Percentiles rank a stretch among this genome's conserved stretches.
These are phyloP conservation scores for Odontamblyopus rebecca DNA, from an alignment of 2,797 vertebrate genomes.

Conservation along the genomic window DNA sequence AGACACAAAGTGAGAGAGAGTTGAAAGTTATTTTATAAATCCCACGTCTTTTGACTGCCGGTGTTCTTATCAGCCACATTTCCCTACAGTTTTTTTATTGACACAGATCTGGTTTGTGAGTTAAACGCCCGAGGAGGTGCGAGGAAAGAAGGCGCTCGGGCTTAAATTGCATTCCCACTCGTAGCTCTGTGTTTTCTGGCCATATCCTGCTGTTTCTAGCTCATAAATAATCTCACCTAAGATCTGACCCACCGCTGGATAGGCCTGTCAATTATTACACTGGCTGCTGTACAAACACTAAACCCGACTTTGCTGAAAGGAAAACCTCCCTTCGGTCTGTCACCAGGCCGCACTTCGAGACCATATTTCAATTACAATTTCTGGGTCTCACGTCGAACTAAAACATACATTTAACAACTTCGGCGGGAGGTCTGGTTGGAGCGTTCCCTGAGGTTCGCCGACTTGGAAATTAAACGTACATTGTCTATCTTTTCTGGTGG, in stretches of 20 bases:
- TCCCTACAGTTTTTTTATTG: background rate
- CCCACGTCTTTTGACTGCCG: too few relatives aligned
- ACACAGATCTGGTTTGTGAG: background rate
- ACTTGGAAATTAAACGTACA: slow-evolving; percentile 16
- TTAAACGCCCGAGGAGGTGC: slow-evolving; percentile 14
- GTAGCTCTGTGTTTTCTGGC: slow-evolving; percentile 38
- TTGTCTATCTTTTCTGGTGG: too few relatives aligned
- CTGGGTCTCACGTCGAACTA: background rate
- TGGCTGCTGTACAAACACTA: slow-evolving; percentile 13
- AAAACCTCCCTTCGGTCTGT: slow-evolving; percentile 20
- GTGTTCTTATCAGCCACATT: background rate
- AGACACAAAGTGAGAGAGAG: too few relatives aligned
- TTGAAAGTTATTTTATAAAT: too few relatives aligned
- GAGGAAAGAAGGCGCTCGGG: slow-evolving; percentile 29
- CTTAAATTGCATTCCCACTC: slow-evolving; percentile 37
- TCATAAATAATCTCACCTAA: slow-evolving; percentile 36
- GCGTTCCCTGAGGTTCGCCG: slow-evolving; percentile 6
- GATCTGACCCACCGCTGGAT: slow-evolving; percentile 19
- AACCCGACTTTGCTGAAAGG: slow-evolving; percentile 28
- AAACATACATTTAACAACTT: slow-evolving; percentile 28
- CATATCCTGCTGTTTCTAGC: slow-evolving; percentile 15
- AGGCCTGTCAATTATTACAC: slow-evolving; percentile 25
- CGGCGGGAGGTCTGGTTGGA: slow-evolving; percentile 1
- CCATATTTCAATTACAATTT: slow-evolving; percentile 26
- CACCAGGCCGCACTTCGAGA: slow-evolving; percentile 4